Conservation (phyloP, 2,888 invertebrate species). For the Aphidius colemani region DNA sequence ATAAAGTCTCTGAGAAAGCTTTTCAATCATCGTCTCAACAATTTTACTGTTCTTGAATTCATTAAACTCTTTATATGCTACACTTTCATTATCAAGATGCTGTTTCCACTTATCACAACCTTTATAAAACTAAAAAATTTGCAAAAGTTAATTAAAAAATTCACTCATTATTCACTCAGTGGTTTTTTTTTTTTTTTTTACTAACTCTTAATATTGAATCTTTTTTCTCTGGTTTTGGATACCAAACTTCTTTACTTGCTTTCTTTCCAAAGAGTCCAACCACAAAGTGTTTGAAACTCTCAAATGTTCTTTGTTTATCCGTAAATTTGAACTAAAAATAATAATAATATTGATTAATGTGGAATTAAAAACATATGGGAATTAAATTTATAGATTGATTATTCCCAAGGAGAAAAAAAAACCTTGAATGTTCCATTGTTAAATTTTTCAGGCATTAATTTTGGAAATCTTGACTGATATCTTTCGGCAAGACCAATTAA, state of each 20-base stretch:
- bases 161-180: too few species aligned
- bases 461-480: constrained; percentile 74
- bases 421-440: constrained; percentile 67
- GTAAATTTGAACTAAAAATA: constrained; percentile 75
- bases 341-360: constrained; percentile 8
- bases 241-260: constrained; percentile 67
- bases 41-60: constrained; percentile 64
- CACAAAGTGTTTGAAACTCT: constrained; percentile 77
- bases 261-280: constrained; percentile 75
- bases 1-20: constrained; percentile 68
- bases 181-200: too few species aligned
- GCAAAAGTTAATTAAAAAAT: too few species aligned
- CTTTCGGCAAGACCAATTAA: constrained; percentile 74
- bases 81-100: constrained; percentile 72
- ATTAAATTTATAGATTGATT: constrained; percentile 23
- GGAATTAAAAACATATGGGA: constrained; percentile 1
- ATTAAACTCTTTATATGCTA: constrained; percentile 65
- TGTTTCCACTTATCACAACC: constrained; percentile 72
- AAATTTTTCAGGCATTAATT: constrained; percentile 67
- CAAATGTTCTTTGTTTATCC: constrained; percentile 74
- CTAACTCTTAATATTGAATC: constrained; percentile 73
- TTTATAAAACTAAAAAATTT: constrained; percentile 72
- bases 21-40: constrained; percentile 65
- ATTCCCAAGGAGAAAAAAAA: constrained; percentile 35
- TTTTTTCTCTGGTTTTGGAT: constrained; percentile 67